Conservation (phyloP, 2,888 invertebrate species). For the Leptura quadrifasciata region DNA sequence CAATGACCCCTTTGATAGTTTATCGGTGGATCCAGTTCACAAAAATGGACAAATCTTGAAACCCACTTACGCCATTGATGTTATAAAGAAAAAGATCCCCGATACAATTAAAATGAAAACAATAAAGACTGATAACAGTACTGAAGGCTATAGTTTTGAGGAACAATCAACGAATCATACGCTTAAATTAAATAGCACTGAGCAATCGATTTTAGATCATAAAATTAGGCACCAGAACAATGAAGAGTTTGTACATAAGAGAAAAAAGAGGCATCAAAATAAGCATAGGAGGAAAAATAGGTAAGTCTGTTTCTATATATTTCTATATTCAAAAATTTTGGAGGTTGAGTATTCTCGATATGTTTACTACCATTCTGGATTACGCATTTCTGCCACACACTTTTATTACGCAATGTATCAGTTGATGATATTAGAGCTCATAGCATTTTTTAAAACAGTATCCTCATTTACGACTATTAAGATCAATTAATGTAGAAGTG, state of each 20-base stretch:
- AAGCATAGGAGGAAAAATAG: constrained; percentile 41
- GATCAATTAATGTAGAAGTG: too few relatives aligned
- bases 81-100: neutral
- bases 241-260: constrained; percentile 40
- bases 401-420: too few relatives aligned
- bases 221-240: constrained; percentile 17
- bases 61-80: constrained; percentile 24
- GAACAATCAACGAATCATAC: constrained; percentile 28
- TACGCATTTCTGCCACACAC: too few relatives aligned
- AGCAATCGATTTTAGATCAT: neutral
- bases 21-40: constrained; percentile 47
- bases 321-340: too few relatives aligned
- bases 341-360: too few relatives aligned
- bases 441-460: too few relatives aligned
- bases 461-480: too few relatives aligned
- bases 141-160: constrained; percentile 8
- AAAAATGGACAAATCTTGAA: constrained; percentile 63
- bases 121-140: constrained; percentile 40
- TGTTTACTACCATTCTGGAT: too few relatives aligned
- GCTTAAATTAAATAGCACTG: constrained; percentile 22
- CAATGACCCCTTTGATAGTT: constrained; percentile 68
- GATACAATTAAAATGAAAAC: constrained; percentile 12
- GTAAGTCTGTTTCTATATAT: constrained; percentile 30
- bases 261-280: constrained; percentile 55
- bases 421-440: too few relatives aligned